These are phyloP conservation scores for Chondrosia reniformis DNA, from an alignment of 37 sponge, comb jelly and placozoan species.

Conservation along the genomic window DNA sequence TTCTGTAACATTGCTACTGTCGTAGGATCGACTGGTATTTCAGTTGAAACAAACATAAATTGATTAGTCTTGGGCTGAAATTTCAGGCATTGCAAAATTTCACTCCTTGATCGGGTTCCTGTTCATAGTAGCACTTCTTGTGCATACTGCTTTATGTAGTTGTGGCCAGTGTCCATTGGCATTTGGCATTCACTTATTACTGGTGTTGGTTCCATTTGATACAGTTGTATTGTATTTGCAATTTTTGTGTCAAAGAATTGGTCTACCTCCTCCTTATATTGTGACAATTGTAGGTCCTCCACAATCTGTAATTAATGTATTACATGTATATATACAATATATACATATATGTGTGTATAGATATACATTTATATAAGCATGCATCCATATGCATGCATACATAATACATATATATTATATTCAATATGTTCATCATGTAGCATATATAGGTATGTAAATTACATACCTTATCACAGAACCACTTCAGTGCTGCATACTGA, in stretches of 20 bases:
- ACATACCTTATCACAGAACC: conserved; percentile 20
- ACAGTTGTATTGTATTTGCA: neutral
- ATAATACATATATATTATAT: too few relatives aligned
- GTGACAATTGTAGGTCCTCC: neutral
- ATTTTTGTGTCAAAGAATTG: neutral
- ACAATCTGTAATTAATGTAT: conserved; percentile 3
- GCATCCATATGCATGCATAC: conserved; percentile 1
- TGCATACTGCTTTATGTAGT: neutral
- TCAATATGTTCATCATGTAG: too few relatives aligned
- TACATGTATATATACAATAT: neutral
- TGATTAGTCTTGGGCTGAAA: conserved; percentile 3
- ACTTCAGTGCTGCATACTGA: conserved; percentile 17
- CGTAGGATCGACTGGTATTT: neutral
- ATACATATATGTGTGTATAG: neutral
- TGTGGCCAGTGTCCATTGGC: neutral
- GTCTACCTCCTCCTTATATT: conserved; percentile 9
- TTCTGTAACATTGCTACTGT: neutral
- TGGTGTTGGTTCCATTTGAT: conserved; percentile 2
- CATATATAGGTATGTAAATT: neutral
- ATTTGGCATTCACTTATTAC: too few relatives aligned
- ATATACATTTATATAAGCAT: conserved; percentile 1
- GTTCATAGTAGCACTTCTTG: conserved; percentile 4
- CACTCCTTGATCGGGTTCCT: neutral
- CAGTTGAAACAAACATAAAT: conserved; percentile 11
- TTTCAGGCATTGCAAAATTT: conserved; percentile 1